Evolutionary conservation across 2,888 invertebrate genomes (phyloP), one percentile per base, ranked within the genome.

Genomic region (Julus scanicus): DNA sequence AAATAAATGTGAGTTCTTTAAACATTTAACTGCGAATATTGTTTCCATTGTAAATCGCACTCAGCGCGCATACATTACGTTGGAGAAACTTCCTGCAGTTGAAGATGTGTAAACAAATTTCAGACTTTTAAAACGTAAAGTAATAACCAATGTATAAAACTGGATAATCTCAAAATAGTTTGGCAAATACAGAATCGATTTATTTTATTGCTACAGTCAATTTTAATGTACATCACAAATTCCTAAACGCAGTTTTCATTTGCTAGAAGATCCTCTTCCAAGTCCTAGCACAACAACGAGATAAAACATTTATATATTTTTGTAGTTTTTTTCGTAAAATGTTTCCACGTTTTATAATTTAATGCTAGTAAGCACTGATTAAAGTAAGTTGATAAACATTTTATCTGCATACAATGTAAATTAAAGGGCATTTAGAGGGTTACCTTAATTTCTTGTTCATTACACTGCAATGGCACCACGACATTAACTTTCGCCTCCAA

Each of bases 361-460:
- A 48, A 48, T 48, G 48, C 48, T 13, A 48, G 29, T 13, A 48
- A 13, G 48, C 48, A 48, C 48, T 1, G 9, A 48, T 48, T 48
- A 48, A 48, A 11, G 48, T 11, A 48, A 48, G 11, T 6, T 48
- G 6, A 48, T 48, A 48, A 6, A 48, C 53, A 13, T 53, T 53
- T 53, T 53, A 0, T 44, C 44, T 1, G 44, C 29, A 44, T 44
- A 0, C 44, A 44, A 9, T 13, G 13, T 53, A 2, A 11, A 53
- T 53, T 2, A 11, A 15, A 53, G 13, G 53, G 53, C 48, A 48
- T 48, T 48, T 48, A 9, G 13, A 11, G 37, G 13, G 29, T 37
- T 80, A 80, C 80, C 80, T 80, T 80, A 80, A 80, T 9, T 80
- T 80, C 80, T 80, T 80, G 80, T 29, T 80, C 80, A 37, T 80